These are phyloP conservation scores for Torymus aiolomorphi DNA, from an alignment of 2,888 invertebrate species.

Conservation along the genomic window DNA sequence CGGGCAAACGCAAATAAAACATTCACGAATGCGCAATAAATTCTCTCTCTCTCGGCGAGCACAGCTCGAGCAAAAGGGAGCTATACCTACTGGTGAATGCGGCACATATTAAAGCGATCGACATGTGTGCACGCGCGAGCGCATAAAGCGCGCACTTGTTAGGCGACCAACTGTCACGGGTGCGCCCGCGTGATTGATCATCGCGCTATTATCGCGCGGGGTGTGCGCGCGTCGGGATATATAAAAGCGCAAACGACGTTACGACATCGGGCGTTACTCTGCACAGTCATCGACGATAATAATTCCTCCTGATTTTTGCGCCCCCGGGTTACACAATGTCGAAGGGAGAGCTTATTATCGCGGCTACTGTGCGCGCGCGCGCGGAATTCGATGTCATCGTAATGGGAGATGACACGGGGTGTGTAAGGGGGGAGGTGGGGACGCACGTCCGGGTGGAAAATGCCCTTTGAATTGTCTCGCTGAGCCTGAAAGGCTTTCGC, in stretches of 20 bases:
- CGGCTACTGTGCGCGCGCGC: too few relatives aligned
- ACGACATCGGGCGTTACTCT: background rate
- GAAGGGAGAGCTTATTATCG: background rate
- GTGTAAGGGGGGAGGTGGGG: too few relatives aligned
- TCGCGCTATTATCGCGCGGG: conserved; percentile 5
- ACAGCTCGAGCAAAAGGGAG: too few relatives aligned
- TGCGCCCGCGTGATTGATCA: conserved; percentile 17
- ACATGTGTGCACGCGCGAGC: conserved; percentile 14
- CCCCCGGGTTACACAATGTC: conserved; percentile 6
- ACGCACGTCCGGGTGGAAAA: too few relatives aligned
- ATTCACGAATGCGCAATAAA: conserved; percentile 41
- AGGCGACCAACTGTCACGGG: conserved; percentile 33
- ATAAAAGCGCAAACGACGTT: conserved; percentile 9
- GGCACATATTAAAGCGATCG: conserved; percentile 9
- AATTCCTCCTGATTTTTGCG: conserved; percentile 4
- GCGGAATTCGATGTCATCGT: background rate
- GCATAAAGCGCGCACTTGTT: conserved; percentile 44
- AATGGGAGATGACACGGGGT: conserved; percentile 2
- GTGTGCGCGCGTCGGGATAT: background rate
- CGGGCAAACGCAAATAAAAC: conserved; percentile 37
- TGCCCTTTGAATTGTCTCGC: too few relatives aligned
- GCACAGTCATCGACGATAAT: conserved; percentile 41
- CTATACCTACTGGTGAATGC: too few relatives aligned
- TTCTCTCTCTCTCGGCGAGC: background rate
- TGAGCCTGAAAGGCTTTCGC: background rate